Evolutionary conservation across 2,888 invertebrate genomes (phyloP), one percentile per base, ranked within the genome.

Genomic region (Calliphora vomitoria): DNA sequence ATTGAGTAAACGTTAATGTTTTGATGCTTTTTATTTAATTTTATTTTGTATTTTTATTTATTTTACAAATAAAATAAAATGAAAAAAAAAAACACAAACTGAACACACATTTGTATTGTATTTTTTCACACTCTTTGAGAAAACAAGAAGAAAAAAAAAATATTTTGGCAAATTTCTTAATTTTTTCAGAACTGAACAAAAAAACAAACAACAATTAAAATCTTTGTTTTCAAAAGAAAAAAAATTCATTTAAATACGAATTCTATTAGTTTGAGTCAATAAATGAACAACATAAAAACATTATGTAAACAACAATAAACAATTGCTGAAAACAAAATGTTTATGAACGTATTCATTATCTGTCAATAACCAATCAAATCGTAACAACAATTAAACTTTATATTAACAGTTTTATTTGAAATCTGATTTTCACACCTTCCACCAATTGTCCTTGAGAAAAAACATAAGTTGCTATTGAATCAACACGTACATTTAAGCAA

Each of bases 301-400:
- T 82, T 72, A 79, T 74, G 60, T 68, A 79, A 62, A 85, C 60
- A 66, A 75, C 3, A 72, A 79, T 8, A 18, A 64, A 25, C n/a
- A n/a, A n/a, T n/a, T n/a, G n/a, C n/a, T n/a, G n/a, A n/a, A n/a
- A n/a, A n/a, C 4, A 15, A 79, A 50, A 35, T 68, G n/a, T 58
- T 47, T 69, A 47, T 41, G 4, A 13, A 20, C 5, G 18, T 15
- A 31, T 18, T 50, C 4, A n/a, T 35, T 47, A 38, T 25, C n/a
- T 55, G 35, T 62, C 13, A 64, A 58, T 31, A 58, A 25, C 38
- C 31, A 44, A 64, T 64, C n/a, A 11, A 81, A 53, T 72, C 11
- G 20, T 8, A 2, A 31, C 25, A 60, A 8, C 6, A 18, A 20
- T 71, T 71, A 11, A 80, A 71, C 8, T 41, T 66, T 53, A 6